Conservation (phyloP, 1,140 invertebrate genomes). For the Tetramorium parvispinum region DNA sequence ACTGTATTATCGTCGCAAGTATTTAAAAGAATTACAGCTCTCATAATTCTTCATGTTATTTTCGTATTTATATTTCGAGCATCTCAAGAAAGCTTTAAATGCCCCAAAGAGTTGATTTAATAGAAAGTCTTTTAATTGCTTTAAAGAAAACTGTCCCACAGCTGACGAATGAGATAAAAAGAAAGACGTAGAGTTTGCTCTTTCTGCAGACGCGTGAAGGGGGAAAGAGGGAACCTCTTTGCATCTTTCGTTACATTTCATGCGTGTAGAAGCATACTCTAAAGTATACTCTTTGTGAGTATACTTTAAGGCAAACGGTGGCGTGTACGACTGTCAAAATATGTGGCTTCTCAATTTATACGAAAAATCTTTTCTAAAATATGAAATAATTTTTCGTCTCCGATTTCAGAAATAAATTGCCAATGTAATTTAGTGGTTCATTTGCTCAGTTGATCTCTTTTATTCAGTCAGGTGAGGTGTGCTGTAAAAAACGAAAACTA, state of each 20-base stretch:
- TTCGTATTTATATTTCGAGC: neutral
- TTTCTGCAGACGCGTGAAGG: neutral
- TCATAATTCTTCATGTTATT: neutral
- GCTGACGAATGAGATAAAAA: neutral
- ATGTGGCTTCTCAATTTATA: neutral
- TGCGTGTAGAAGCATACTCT: neutral
- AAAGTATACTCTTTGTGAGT: neutral
- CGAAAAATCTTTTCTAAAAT: neutral
- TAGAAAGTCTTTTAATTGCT: neutral
- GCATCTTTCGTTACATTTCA: constrained; percentile 8
- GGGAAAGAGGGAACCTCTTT: neutral
- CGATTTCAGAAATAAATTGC: neutral
- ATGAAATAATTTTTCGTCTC: neutral
- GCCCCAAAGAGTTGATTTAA: neutral
- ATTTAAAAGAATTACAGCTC: neutral
- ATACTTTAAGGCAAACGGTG: neutral
- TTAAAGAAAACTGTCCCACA: neutral
- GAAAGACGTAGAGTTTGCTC: neutral
- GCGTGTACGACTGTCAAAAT: neutral
- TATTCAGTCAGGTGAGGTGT: neutral
- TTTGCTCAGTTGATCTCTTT: neutral
- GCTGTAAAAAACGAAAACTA: no score
- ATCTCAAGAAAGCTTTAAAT: neutral
- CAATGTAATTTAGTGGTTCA: neutral
- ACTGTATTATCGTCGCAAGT: neutral